Percentiles rank a stretch among this genome's conserved stretches.
These are phyloP conservation scores for Heliconius hermathena DNA, from an alignment of 1,140 invertebrate genomes.

Conservation along the genomic window DNA sequence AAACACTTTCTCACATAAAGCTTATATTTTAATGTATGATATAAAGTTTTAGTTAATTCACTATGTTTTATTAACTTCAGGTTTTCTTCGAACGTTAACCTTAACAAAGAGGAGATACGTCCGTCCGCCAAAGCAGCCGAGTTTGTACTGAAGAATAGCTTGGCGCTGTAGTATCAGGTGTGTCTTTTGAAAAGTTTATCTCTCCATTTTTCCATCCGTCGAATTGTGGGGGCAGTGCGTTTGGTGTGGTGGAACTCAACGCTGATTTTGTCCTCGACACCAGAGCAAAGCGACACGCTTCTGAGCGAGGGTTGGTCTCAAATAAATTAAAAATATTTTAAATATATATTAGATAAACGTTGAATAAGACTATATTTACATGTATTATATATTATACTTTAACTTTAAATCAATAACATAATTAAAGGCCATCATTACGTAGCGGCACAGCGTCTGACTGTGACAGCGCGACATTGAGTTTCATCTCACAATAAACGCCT, in stretches of 20 bases:
- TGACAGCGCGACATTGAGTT: no score
- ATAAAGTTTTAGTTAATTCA: neutral
- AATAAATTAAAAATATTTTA: no score
- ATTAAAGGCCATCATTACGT: neutral
- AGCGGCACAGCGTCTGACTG: neutral
- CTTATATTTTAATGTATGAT: neutral
- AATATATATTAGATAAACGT: neutral
- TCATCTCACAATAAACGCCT: no score
- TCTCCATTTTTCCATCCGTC: no score
- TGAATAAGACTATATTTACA: neutral
- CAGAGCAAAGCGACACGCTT: neutral
- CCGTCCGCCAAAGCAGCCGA: conserved; percentile 37
- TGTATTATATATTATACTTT: neutral
- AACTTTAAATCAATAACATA: no score
- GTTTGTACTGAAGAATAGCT: conserved; percentile 46
- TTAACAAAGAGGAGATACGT: conserved; percentile 27
- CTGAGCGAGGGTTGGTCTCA: no score
- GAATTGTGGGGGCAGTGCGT: no score
- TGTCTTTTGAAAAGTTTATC: conserved; percentile 14
- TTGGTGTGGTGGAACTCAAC: neutral
- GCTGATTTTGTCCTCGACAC: neutral
- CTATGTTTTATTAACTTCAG: neutral
- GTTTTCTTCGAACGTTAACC: neutral
- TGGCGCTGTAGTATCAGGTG: conserved; percentile 17
- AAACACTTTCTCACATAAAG: neutral